Conservation (phyloP, 2,888 invertebrate species). For the Andrena flavipes region DNA sequence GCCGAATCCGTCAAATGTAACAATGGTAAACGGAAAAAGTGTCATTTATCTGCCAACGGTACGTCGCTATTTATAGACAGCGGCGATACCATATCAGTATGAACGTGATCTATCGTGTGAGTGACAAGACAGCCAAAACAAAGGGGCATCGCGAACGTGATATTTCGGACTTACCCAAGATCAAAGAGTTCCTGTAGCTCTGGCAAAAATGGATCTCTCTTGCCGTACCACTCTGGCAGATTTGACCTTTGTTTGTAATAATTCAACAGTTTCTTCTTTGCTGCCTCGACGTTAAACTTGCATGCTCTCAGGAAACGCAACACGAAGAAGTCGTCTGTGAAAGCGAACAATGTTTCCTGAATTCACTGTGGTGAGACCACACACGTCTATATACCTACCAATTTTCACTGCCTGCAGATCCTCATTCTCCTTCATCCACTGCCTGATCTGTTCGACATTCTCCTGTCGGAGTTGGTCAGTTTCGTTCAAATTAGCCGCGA, state of each 20-base stretch:
- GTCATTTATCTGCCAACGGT: not conserved
- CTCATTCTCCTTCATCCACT: slow-evolving; percentile 83
- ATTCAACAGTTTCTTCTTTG: slow-evolving; percentile 87
- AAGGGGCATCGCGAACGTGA: not conserved
- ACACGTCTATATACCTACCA: not conserved
- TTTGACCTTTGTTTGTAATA: slow-evolving; percentile 87
- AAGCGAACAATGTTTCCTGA: not conserved
- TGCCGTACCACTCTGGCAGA: slow-evolving; percentile 87
- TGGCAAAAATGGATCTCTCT: slow-evolving; percentile 87
- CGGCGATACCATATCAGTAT: slow-evolving; percentile 29
- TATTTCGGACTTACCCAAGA: slow-evolving; percentile 84
- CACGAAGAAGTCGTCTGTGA: slow-evolving; percentile 85
- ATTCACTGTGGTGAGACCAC: not conserved
- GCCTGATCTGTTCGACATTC: slow-evolving; percentile 81
- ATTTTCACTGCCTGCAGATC: slow-evolving; percentile 78
- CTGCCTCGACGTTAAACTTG: slow-evolving; percentile 87
- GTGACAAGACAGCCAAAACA: not conserved
- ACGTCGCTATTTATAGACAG: slow-evolving; percentile 8
- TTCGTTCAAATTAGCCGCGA: slow-evolving; percentile 81
- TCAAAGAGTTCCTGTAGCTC: slow-evolving; percentile 87
- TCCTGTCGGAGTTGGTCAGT: slow-evolving; percentile 78
- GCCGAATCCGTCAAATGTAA: too few relatives aligned
- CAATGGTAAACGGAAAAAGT: too few relatives aligned
- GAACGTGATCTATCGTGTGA: not conserved
- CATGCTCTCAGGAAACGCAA: slow-evolving; percentile 87